These are phyloP conservation scores for Nothoprocta perdicaria DNA, from an alignment of 2,113 vertebrate genomes.

Conservation along the genomic window DNA sequence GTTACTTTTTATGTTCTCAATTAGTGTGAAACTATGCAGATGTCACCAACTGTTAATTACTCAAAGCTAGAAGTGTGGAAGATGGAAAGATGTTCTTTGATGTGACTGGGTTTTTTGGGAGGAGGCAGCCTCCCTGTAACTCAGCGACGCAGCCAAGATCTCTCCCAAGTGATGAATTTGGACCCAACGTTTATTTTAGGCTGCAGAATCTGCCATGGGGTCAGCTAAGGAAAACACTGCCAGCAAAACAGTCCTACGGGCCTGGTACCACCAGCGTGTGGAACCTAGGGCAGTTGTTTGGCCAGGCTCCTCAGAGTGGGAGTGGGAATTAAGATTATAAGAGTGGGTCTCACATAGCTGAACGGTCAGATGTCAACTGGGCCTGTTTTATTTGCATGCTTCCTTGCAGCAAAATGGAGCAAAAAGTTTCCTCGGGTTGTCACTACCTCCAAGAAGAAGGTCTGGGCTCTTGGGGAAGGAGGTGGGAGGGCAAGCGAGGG, in stretches of 20 bases:
- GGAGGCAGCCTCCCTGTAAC: background rate
- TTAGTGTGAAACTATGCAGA: constrained; percentile 30
- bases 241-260: constrained; percentile 31
- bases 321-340: constrained; percentile 26
- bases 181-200: constrained; percentile 22
- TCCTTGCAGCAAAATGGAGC: background rate
- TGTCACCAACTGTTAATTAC: constrained; percentile 40
- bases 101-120: background rate
- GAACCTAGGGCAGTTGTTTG: constrained; percentile 32
- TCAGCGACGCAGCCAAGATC: background rate
- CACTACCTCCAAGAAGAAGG: constrained; percentile 32
- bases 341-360: background rate
- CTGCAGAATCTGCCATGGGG: background rate
- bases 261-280: constrained; percentile 54
- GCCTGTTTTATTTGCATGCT: background rate
- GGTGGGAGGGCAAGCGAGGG: background rate
- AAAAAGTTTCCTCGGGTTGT: constrained; percentile 13
- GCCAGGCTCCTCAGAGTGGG: constrained; percentile 39
- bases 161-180: constrained; percentile 42
- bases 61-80: background rate
- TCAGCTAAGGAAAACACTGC: constrained; percentile 35
- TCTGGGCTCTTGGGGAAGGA: background rate
- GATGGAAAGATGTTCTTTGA: constrained; percentile 1
- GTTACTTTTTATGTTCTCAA: background rate
- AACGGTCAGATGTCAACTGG: constrained; percentile 1